Evolutionary conservation across 1,140 invertebrate genomes (phyloP), one percentile per base, ranked within the genome.

Genomic region (Marisa cornuarietis): DNA sequence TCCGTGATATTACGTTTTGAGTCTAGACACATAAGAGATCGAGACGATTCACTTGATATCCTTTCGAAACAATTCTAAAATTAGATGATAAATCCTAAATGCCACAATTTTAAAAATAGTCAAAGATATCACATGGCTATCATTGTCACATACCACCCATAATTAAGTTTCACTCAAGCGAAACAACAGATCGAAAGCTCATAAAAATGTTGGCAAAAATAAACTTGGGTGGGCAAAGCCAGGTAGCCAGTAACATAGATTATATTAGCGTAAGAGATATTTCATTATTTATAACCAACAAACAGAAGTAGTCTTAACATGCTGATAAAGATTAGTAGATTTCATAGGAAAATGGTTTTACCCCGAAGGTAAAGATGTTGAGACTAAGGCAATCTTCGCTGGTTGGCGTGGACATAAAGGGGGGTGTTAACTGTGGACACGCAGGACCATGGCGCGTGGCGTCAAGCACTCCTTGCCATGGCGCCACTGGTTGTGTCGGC

Each of bases 391-490:
- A 78, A 65, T 78, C 76, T 65, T 78, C 76, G 22, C 26, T 74
- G 49, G 54, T 74, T 20, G 76, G 81, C 42, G 77, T 63, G 61
- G 11, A 69, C 14, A 26, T n/a, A 10, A 18, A 24, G 16, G 76
- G 71, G 18, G 71, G 31, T 42, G 1, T 71, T 42, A 77, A 65
- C 74, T 82, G 83, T 14, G 79, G 81, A 78, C 82, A 83, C 24
- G n/a, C 72, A 20, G 77, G 78, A 24, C 71, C 74, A 18, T 58
- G 22, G 4, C 54, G 24, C 4, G 54, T 83, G 76, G 81, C 71
- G 24, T 83, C 71, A 18, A 63, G 63, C 9, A 83, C 73, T 10
- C 76, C 82, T 16, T 71, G 71, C 84, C 84, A 85, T 16, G 78
- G 31, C 14, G 69, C 71, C 0, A 51, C 63, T 1, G 76, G 80